These are phyloP conservation scores for Laspeyria flexula DNA, from an alignment of 2,888 invertebrate genomes.

Conservation along the genomic window DNA sequence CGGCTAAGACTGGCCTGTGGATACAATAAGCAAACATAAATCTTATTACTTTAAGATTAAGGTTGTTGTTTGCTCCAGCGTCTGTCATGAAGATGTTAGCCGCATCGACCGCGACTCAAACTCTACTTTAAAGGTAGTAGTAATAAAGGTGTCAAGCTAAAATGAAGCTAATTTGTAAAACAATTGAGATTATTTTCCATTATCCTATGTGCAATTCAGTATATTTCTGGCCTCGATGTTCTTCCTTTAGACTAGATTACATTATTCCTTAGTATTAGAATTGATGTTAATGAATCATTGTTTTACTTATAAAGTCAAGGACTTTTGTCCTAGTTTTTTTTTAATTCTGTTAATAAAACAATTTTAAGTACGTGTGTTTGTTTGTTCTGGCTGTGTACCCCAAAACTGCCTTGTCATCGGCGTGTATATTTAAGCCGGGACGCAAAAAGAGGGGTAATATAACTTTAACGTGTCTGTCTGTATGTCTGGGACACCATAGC, in stretches of 20 bases:
- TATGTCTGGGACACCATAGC: too few relatives aligned
- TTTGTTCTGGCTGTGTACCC: neutral
- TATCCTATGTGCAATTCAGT: slow-evolving; percentile 21
- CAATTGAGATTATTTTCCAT: slow-evolving; percentile 36
- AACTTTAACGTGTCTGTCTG: too few relatives aligned
- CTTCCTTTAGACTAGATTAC: slow-evolving; percentile 28
- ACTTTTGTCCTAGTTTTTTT: slow-evolving; percentile 37
- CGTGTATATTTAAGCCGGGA: too few relatives aligned
- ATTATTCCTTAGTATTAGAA: slow-evolving; percentile 18
- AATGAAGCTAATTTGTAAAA: slow-evolving; percentile 31
- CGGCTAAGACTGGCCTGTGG: too few relatives aligned
- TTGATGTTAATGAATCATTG: slow-evolving; percentile 24
- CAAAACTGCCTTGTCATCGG: too few relatives aligned
- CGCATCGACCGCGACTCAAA: too few relatives aligned
- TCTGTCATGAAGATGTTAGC: too few relatives aligned
- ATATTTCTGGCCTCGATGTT: slow-evolving; percentile 8
- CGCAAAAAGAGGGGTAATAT: too few relatives aligned
- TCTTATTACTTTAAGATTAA: too few relatives aligned
- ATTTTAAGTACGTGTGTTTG: slow-evolving; percentile 11
- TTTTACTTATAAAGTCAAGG: slow-evolving; percentile 37
- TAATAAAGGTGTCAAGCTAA: slow-evolving; percentile 23
- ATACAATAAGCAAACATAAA: too few relatives aligned
- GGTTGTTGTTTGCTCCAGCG: too few relatives aligned
- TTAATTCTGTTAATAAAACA: slow-evolving; percentile 30
- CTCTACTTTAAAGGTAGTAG: slow-evolving; percentile 8